phyloP scores from a whole-genome alignment of 1,140 invertebrate species.

The Euura saliciscinereae region DNA sequence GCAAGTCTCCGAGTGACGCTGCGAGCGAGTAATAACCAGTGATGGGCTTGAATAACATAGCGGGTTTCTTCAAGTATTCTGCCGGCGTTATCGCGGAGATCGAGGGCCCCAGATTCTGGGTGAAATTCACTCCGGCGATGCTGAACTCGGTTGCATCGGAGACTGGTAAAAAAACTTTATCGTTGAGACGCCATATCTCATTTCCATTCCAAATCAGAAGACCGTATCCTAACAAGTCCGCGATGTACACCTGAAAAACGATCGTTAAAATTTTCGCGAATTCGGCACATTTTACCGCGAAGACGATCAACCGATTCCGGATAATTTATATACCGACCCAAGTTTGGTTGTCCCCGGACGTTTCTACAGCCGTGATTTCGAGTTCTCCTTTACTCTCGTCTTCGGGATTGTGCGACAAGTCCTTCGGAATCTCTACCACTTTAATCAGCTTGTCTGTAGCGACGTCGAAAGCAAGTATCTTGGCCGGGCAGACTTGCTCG shows the following conservation, averaged over 20 bases:
- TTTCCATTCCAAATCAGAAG: constrained; percentile 65
- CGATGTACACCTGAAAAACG: constrained; percentile 65
- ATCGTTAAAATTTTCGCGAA: not conserved
- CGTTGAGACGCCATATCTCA: constrained; percentile 65
- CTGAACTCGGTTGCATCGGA: constrained; percentile 68
- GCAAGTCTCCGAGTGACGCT: not conserved
- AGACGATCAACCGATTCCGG: not conserved
- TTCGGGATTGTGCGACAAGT: constrained; percentile 35
- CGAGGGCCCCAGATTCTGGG: constrained; percentile 73
- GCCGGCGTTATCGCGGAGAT: constrained; percentile 61
- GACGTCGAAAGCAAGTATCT: constrained; percentile 57
- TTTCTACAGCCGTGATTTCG: constrained; percentile 66
- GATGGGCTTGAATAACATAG: not conserved
- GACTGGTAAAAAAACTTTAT: constrained; percentile 67
- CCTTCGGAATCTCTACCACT: constrained; percentile 42
- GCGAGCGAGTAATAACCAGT: constrained; percentile 21
- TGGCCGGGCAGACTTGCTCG: constrained; percentile 48
- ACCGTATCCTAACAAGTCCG: constrained; percentile 63
- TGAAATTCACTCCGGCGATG: constrained; percentile 69
- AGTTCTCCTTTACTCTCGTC: constrained; percentile 53
- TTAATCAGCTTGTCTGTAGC: constrained; percentile 50
- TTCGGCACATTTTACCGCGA: not conserved
- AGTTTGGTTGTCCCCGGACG: not conserved
- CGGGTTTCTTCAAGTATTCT: not conserved
- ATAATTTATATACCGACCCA: not conserved